A percentile compares a stretch with the other conserved stretches of the same genome.
Conservation (phyloP, 1,140 invertebrate genomes). For the Polypedilum vanderplanki region DNA sequence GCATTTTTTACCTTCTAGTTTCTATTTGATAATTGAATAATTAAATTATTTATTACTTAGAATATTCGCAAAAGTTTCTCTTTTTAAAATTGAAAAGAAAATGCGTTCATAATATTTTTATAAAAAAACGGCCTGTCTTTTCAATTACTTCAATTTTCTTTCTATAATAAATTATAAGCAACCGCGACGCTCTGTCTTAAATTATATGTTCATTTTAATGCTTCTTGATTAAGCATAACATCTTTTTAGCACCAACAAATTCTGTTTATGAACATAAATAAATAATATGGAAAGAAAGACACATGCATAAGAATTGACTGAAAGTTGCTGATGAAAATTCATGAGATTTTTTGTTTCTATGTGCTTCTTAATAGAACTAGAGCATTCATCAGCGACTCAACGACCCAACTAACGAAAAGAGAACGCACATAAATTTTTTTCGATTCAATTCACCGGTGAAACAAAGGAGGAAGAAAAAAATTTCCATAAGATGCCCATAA, state of each 20-base stretch:
- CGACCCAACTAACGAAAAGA: neutral
- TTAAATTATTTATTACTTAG: too few relatives aligned
- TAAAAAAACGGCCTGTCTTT: neutral
- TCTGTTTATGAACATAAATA: neutral
- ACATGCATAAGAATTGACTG: neutral
- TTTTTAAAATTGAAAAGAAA: too few relatives aligned
- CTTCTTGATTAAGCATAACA: constrained; percentile 6
- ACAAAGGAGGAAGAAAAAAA: neutral
- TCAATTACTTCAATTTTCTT: neutral
- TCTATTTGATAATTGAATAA: too few relatives aligned
- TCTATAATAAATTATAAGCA: neutral
- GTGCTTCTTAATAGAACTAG: neutral
- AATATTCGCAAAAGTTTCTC: too few relatives aligned
- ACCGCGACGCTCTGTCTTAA: neutral
- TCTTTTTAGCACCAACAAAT: constrained; percentile 2
- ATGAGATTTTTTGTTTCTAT: neutral
- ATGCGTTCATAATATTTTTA: too few relatives aligned
- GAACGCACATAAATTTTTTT: constrained; percentile 13
- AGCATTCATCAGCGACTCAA: neutral
- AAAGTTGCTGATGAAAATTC: constrained; percentile 23
- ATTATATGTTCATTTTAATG: constrained; percentile 15
- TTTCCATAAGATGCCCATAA: constrained; percentile 2
- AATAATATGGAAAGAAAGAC: neutral
- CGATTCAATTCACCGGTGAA: neutral
- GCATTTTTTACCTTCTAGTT: too few relatives aligned